Percentiles rank a stretch among this genome's conserved stretches.
Conservation (phyloP, 2,888 invertebrate species). For the Luperina nickerlii region DNA sequence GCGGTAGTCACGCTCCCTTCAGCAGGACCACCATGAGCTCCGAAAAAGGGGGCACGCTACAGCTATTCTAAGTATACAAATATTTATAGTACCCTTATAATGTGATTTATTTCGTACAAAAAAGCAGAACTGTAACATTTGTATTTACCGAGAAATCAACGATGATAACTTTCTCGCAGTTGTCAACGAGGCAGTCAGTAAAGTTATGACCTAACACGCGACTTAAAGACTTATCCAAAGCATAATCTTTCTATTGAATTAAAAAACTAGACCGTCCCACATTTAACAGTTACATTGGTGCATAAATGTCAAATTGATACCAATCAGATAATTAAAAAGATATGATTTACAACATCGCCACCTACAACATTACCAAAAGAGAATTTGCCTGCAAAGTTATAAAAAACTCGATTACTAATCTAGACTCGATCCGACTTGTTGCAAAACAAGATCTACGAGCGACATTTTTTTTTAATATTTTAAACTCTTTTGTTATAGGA, state of each 20-base stretch:
- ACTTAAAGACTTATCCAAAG: neutral
- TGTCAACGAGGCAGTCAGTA: too few species aligned
- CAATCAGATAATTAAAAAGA: slow-evolving; percentile 24
- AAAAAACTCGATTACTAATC: neutral
- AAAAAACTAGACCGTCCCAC: neutral
- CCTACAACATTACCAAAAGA: slow-evolving; percentile 4
- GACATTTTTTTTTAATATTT: neutral
- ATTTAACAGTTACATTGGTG: neutral
- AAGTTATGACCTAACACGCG: too few species aligned
- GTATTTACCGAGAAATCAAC: too few species aligned
- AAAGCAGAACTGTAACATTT: too few species aligned
- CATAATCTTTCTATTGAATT: neutral
- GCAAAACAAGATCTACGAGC: neutral
- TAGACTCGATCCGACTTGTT: neutral
- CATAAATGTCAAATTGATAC: neutral
- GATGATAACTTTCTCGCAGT: too few species aligned
- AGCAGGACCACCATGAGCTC: too few species aligned
- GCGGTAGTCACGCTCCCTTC: too few species aligned
- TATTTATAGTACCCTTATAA: too few species aligned
- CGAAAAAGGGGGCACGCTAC: too few species aligned
- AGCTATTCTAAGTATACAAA: too few species aligned
- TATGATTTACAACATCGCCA: slow-evolving; percentile 6
- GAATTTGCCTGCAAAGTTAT: neutral
- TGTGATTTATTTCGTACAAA: too few species aligned
- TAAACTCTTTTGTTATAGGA: too few species aligned